phyloP scores from a whole-genome alignment of 2,888 invertebrate species.

The Eilema depressum region DNA sequence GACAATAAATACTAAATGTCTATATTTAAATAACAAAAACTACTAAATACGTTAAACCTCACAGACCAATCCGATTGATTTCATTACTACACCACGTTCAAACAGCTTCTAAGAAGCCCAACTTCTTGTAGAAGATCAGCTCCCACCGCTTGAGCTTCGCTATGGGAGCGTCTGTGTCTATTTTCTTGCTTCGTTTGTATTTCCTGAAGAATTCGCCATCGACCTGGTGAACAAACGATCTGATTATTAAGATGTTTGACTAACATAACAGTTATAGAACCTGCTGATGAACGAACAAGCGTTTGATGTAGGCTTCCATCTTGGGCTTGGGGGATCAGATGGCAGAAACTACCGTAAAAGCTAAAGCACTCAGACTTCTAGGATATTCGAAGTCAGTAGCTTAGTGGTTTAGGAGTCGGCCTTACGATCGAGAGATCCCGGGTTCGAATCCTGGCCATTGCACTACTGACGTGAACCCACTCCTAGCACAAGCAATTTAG shows the following conservation, averaged over 20 bases:
- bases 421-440: too few relatives aligned
- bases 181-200: constrained; percentile 72
- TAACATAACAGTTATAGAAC: too few relatives aligned
- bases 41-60: constrained; percentile 26
- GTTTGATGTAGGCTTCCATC: too few relatives aligned
- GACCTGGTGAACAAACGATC: constrained; percentile 42
- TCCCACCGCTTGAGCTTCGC: constrained; percentile 82
- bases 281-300: too few relatives aligned
- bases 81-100: constrained; percentile 51
- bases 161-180: constrained; percentile 74
- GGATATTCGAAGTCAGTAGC: too few relatives aligned
- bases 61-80: constrained; percentile 25
- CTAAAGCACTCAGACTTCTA: too few relatives aligned
- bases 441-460: too few relatives aligned
- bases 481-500: too few relatives aligned
- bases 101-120: constrained; percentile 79
- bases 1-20: constrained; percentile 7
- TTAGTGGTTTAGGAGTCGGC: too few relatives aligned
- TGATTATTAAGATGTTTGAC: background rate
- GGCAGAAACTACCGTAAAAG: too few relatives aligned
- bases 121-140: constrained; percentile 77
- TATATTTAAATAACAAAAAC: constrained; percentile 50
- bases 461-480: too few relatives aligned
- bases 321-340: too few relatives aligned
- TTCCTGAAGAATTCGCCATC: constrained; percentile 79